Conservation (phyloP, 2,113 vertebrate species). For the Pterophyllum scalare region DNA sequence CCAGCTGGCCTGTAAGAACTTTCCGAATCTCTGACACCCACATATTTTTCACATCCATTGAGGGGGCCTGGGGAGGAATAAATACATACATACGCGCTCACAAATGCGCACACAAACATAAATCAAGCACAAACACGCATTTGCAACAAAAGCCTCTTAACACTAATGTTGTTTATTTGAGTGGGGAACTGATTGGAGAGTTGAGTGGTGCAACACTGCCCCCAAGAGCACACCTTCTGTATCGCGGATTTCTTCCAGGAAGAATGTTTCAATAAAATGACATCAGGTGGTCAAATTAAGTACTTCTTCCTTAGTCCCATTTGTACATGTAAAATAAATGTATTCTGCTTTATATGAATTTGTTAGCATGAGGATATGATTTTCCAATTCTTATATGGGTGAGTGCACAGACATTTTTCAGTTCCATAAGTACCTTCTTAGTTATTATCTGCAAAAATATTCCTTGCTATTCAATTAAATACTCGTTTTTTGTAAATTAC, state of each 20-base stretch:
- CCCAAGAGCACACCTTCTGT: constrained; percentile 39
- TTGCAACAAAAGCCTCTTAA: constrained; percentile 3
- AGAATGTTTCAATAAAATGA: not conserved
- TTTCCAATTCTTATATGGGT: not conserved
- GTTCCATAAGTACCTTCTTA: not conserved
- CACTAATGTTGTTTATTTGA: not conserved
- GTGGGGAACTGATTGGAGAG: not conserved
- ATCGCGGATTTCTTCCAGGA: not conserved
- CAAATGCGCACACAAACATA: not conserved
- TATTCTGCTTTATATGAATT: not conserved
- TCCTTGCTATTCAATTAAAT: not conserved
- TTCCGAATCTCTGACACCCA: constrained; percentile 97
- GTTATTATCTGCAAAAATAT: not conserved
- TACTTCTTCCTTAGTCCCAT: too few species aligned
- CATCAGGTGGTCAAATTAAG: not conserved
- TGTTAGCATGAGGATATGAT: not conserved
- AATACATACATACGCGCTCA: not conserved
- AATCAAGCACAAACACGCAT: constrained; percentile 19
- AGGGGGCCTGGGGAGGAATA: constrained; percentile 85
- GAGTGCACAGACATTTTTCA: not conserved
- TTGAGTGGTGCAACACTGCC: constrained; percentile 66
- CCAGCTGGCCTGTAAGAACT: constrained; percentile 90
- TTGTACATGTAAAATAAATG: not conserved
- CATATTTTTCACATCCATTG: constrained; percentile 91
- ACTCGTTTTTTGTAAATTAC: not conserved